These are phyloP conservation scores for Apolygus lucorum DNA, from an alignment of 1,140 invertebrate genomes.

Conservation along the genomic window DNA sequence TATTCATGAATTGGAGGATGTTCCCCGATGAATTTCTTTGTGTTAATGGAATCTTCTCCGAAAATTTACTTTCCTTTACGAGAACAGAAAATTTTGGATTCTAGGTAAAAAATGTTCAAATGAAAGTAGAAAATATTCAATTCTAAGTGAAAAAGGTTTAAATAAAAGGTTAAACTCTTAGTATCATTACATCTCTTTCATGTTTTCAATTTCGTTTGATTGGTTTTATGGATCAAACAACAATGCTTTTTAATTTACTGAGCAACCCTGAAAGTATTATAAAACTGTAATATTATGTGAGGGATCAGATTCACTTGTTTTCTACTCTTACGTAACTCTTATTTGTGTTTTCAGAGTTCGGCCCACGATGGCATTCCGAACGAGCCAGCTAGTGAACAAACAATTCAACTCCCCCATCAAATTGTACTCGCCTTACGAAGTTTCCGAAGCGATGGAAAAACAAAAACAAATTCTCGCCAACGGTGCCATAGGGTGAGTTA, in stretches of 20 bases:
- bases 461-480: slow-evolving; percentile 66
- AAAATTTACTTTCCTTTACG: no score
- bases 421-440: slow-evolving; percentile 71
- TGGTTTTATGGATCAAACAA: neutral
- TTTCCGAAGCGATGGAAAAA: slow-evolving; percentile 66
- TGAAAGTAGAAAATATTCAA: no score
- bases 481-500: slow-evolving; percentile 66
- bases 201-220: neutral
- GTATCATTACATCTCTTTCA: no score
- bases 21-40: no score
- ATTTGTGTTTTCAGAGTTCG: neutral
- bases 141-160: no score
- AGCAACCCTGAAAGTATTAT: no score
- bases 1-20: no score
- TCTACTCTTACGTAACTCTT: neutral
- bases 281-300: no score
- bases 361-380: slow-evolving; percentile 26
- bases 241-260: neutral
- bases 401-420: slow-evolving; percentile 85
- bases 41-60: no score
- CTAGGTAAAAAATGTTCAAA: no score
- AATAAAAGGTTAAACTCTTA: no score
- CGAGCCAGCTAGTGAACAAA: slow-evolving; percentile 58
- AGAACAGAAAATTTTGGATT: no score
- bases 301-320: neutral